Percentiles rank a stretch among this genome's conserved stretches.
These are phyloP conservation scores for Choristoneura rosaceana DNA, from an alignment of 2,888 invertebrate genomes.

Conservation along the genomic window DNA sequence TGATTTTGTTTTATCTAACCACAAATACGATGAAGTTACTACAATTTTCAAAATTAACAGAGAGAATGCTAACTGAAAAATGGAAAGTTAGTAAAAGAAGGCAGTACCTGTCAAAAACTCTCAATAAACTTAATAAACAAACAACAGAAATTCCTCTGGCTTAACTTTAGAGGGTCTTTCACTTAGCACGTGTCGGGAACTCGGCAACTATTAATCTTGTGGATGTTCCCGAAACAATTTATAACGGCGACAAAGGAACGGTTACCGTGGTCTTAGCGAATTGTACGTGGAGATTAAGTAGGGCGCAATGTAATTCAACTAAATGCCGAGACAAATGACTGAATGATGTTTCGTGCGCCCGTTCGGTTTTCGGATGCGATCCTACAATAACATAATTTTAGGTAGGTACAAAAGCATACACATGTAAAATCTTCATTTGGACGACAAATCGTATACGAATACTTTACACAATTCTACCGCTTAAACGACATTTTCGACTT, in stretches of 20 bases:
- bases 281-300: constrained; percentile 69
- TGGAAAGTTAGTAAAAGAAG: not conserved
- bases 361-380: constrained; percentile 48
- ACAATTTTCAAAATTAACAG: not conserved
- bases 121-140: constrained; percentile 35
- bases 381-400: constrained; percentile 48
- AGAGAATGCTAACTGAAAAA: too few species aligned
- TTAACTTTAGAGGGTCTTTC: constrained; percentile 57
- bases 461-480: too few species aligned
- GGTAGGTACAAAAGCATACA: not conserved
- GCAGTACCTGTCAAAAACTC: not conserved
- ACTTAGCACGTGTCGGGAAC: constrained; percentile 72
- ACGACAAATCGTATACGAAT: too few species aligned
- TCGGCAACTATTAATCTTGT: constrained; percentile 76
- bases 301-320: constrained; percentile 62
- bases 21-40: too few species aligned
- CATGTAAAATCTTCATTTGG: not conserved
- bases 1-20: not conserved
- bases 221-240: constrained; percentile 79
- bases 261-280: constrained; percentile 65
- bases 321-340: constrained; percentile 62
- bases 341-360: constrained; percentile 49
- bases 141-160: constrained; percentile 25
- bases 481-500: not conserved
- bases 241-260: constrained; percentile 66